Base-by-base conservation (phyloP, 1,140 invertebrate species). In the Meloidogyne chitwoodi region DNA sequence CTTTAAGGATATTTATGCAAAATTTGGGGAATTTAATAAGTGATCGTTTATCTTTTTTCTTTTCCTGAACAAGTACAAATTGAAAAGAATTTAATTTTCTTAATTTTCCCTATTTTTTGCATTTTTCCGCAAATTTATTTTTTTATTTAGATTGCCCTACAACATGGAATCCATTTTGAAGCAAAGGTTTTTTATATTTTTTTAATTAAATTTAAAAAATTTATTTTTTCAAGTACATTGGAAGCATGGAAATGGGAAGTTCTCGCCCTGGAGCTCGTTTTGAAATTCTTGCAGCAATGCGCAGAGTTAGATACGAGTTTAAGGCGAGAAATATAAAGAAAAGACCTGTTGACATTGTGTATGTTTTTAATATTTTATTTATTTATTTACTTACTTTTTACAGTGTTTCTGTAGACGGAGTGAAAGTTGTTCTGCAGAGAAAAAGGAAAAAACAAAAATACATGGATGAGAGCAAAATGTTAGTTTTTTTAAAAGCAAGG, bases 211-310 rank as follows among this genome's bases (percentile, higher is more conserved):
- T 72, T 22, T 56, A 62, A 12, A 29, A 19, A 29, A n/a, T n/a
- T 29, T 68, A 4, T 66, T 26, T 64, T 27, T 77, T 81, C 69
- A 91, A 98, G 95, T 96, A 95, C 89, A 97, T 99, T 88, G 96
- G 96, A 76, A 94, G 93, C 61, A 91, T 98, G 91, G 94, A 97
- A 88, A 94, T 99, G 79, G 93, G 48, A 56, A 56, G 48, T 56
- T 56, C 94, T 19, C 90, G 94, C 83, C 96, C 96, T 10, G 94
- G 93, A 73, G 97, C 93, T 88, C 91, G 95, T 83, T 92, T 96
- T 79, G 96, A 99, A 90, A 98, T 99, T 87, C 95, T 99, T 63
- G 93, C 95, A 69, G 95, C 95, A 71, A 99, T 99, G 96, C 92
- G 96, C 77, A 91, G 94, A 87, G 96, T 98, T 88, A 91, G 96